Conservation (phyloP, 2,113 vertebrate genomes). For the Passer domesticus region DNA sequence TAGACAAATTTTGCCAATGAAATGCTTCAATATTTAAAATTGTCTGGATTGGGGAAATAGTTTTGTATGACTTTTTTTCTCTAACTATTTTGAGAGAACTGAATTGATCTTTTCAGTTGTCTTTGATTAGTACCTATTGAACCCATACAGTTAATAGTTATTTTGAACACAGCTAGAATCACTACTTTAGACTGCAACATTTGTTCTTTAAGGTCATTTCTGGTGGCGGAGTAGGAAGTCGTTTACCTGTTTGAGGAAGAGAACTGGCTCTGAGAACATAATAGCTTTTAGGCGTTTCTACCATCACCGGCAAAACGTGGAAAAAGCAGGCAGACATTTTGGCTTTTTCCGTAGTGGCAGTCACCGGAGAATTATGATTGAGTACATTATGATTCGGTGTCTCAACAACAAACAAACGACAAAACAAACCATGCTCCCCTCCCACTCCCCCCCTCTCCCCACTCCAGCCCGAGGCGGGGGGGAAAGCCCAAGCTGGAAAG, state of each 20-base stretch:
- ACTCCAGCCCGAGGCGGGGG: too few relatives aligned
- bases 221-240: neutral
- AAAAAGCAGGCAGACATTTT: neutral
- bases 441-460: rapidly evolving
- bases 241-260: neutral
- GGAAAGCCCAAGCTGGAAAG: too few relatives aligned
- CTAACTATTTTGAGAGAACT: neutral
- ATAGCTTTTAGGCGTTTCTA: neutral
- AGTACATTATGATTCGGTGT: neutral
- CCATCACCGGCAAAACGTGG: rapidly evolving
- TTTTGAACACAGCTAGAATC: too few relatives aligned
- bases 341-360: neutral
- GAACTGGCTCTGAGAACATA: neutral
- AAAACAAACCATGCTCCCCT: neutral
- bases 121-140: too few relatives aligned
- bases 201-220: neutral
- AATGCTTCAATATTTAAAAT: neutral
- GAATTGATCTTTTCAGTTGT: too few relatives aligned
- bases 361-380: too few relatives aligned
- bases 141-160: too few relatives aligned
- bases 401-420: neutral
- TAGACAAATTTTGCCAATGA: neutral
- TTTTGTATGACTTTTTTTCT: neutral
- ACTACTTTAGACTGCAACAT: neutral
- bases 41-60: neutral